Percentiles rank a stretch among this genome's conserved stretches.
Evolutionary conservation across 2,113 vertebrate genomes (phyloP).

Genomic region (Hyla sarda): DNA sequence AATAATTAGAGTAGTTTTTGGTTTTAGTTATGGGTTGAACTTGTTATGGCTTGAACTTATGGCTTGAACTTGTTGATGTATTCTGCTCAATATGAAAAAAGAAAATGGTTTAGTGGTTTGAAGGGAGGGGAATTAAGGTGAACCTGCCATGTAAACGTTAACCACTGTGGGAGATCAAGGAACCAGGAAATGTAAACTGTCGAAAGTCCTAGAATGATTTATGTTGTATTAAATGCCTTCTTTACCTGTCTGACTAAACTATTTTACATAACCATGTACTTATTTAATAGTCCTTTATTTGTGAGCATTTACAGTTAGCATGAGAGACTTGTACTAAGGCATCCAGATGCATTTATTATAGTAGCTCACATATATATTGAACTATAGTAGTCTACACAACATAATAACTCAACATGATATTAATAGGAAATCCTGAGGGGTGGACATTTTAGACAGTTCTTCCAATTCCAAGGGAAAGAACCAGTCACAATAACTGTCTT

Average conservation of each 20-base stretch:
- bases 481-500: too few relatives aligned
- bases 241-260: background rate
- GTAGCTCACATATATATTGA: too few relatives aligned
- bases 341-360: too few relatives aligned
- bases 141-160: background rate
- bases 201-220: background rate
- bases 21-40: background rate
- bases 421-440: too few relatives aligned
- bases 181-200: constrained; percentile 1
- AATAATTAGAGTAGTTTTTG: background rate
- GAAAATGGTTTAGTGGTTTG: background rate
- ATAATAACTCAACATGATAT: too few relatives aligned
- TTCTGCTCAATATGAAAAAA: background rate
- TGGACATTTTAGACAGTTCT: too few relatives aligned
- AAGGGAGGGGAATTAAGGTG: background rate
- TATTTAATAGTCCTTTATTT: too few relatives aligned
- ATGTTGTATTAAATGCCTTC: background rate
- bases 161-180: background rate
- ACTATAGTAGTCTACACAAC: too few relatives aligned
- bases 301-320: too few relatives aligned
- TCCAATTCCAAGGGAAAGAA: too few relatives aligned
- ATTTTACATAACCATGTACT: background rate
- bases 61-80: background rate
- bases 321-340: too few relatives aligned
- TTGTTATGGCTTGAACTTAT: too few relatives aligned